Evolutionary conservation across 37 sponge, comb jelly and placozoan species (phyloP).

Genomic region (Agelas oroides): DNA sequence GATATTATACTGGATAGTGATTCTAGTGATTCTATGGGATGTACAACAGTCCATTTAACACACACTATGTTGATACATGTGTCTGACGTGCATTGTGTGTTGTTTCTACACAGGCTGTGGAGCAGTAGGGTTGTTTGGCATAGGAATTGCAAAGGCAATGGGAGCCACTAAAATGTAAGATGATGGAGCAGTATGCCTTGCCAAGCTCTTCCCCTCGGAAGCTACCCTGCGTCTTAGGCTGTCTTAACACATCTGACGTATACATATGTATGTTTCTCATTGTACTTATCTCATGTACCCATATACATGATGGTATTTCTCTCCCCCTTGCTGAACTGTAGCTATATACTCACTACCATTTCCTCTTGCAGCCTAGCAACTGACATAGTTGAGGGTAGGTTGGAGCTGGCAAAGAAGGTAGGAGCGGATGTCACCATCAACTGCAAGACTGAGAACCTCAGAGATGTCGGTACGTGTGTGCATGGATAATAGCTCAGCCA

Average conservation of each 20-base stretch:
- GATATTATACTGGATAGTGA: not conserved
- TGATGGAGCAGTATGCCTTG: not conserved
- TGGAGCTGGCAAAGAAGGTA: slow-evolving; percentile 74
- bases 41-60: no score
- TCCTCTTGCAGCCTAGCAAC: slow-evolving; percentile 60
- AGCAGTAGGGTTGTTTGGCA: slow-evolving; percentile 84
- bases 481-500: no score
- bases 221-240: no score
- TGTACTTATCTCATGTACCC: no score
- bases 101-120: slow-evolving; percentile 74
- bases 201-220: no score
- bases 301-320: no score
- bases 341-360: not conserved
- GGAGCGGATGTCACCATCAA: slow-evolving; percentile 88
- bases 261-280: no score
- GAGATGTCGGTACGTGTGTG: slow-evolving; percentile 39
- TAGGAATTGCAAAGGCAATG: slow-evolving; percentile 81
- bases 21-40: not conserved
- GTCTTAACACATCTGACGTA: no score
- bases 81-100: no score
- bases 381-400: slow-evolving; percentile 70
- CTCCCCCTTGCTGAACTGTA: no score
- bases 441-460: slow-evolving; percentile 74
- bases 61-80: no score
- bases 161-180: slow-evolving; percentile 88